phyloP scores from a whole-genome alignment of 2,888 invertebrate genomes.

The Theretra japonica region DNA sequence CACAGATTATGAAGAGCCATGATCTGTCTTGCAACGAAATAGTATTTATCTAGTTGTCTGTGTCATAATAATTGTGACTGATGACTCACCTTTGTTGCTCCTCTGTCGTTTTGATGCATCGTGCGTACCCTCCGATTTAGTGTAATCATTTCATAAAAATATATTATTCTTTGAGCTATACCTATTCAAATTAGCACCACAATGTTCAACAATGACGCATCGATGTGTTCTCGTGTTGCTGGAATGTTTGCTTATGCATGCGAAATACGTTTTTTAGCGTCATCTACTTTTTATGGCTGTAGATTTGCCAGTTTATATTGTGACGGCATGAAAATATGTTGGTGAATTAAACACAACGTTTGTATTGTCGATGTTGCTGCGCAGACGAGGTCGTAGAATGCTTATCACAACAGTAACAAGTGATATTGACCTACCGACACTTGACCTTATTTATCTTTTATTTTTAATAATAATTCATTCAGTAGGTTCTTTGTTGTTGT shows the following conservation, averaged over 20 bases:
- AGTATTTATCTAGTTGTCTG: too few species aligned
- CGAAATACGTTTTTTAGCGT: slow-evolving; percentile 6
- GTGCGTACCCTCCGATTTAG: too few species aligned
- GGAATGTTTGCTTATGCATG: slow-evolving; percentile 18
- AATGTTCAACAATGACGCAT: slow-evolving; percentile 14
- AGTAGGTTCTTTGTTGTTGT: not conserved
- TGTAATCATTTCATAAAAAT: too few species aligned
- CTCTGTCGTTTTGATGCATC: too few species aligned
- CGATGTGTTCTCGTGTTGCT: not conserved
- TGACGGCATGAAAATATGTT: not conserved
- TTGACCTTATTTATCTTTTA: not conserved
- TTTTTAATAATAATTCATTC: not conserved
- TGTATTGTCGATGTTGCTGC: not conserved
- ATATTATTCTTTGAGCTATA: too few species aligned
- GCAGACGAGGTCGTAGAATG: too few species aligned
- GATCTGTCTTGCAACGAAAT: too few species aligned
- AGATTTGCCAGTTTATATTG: not conserved
- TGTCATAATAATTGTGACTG: too few species aligned
- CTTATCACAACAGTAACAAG: not conserved
- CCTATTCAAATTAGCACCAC: not conserved
- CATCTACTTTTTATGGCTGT: not conserved
- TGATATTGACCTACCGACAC: slow-evolving; percentile 4
- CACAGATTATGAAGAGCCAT: too few species aligned
- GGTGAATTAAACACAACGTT: not conserved
- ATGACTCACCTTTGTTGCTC: too few species aligned